A percentile compares a stretch with the other conserved stretches of the same genome.
Evolutionary conservation across 1,140 invertebrate species (phyloP).

Genomic region (Bactericera cockerelli): DNA sequence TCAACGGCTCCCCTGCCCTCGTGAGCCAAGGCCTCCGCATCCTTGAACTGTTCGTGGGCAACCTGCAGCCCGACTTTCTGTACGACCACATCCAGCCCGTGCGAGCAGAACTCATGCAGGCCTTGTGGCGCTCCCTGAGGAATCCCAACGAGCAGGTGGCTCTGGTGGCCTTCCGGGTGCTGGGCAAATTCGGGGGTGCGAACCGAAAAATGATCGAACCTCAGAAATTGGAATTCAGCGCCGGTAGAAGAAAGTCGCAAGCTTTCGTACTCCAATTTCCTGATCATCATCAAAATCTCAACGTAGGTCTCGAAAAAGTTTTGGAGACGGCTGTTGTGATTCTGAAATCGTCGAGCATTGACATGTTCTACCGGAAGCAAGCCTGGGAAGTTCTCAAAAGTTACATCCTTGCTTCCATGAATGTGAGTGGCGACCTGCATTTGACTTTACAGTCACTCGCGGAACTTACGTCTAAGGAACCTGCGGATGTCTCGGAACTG

Average conservation of each 20-base stretch:
- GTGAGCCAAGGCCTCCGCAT: conserved; percentile 92
- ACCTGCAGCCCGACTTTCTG: conserved; percentile 94
- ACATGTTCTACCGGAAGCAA: conserved; percentile 73
- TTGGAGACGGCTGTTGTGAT: conserved; percentile 79
- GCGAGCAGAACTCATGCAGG: conserved; percentile 93
- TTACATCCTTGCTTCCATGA: conserved; percentile 72
- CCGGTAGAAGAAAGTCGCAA: conserved; percentile 48
- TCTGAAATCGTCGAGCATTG: conserved; percentile 66
- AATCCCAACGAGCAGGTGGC: conserved; percentile 69
- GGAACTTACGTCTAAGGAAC: conserved; percentile 41
- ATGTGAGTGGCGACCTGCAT: conserved; percentile 59
- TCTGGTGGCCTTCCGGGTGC: conserved; percentile 64
- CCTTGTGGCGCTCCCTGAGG: conserved; percentile 78
- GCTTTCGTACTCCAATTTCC: conserved; percentile 71
- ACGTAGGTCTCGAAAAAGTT: conserved; percentile 76
- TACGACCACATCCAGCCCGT: conserved; percentile 99
- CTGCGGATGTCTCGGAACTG: conserved; percentile 45
- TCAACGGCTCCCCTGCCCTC: conserved; percentile 92
- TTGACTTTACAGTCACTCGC: conserved; percentile 66
- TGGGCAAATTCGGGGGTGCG: conserved; percentile 95
- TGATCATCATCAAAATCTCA: conserved; percentile 63
- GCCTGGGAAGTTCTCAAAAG: conserved; percentile 91
- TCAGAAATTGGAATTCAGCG: conserved; percentile 66
- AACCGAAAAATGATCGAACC: conserved; percentile 97
- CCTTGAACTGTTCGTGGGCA: conserved; percentile 94